Percentiles rank a stretch among this genome's conserved stretches.
Evolutionary conservation across 2,113 vertebrate species (phyloP).

Genomic region (Maccullochella peelii): DNA sequence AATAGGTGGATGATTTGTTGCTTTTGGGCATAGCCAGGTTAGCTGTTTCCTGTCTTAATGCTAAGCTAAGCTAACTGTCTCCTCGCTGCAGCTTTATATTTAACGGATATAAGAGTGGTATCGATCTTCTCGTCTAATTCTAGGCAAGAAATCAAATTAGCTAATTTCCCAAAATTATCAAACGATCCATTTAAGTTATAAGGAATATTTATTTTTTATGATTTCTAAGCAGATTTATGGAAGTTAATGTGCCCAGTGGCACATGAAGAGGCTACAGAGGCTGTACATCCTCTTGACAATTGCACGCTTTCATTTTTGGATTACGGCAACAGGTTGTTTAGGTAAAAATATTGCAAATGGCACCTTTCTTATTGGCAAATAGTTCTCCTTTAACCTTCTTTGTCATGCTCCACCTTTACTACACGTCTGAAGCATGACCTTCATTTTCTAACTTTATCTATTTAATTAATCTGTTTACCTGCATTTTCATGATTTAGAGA

Average conservation of each 20-base stretch:
- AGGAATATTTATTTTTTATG: background rate
- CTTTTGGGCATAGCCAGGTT: background rate
- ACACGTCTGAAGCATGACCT: constrained; percentile 32
- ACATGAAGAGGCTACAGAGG: background rate
- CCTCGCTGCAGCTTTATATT: no score
- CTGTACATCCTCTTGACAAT: background rate
- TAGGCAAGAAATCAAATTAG: no score
- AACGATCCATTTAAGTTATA: background rate
- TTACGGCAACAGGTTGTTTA: background rate
- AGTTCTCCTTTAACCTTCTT: background rate
- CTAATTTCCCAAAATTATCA: no score
- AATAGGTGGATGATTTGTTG: background rate
- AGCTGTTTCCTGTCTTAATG: background rate
- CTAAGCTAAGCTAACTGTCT: background rate
- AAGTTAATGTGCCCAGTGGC: background rate
- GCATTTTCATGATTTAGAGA: constrained; percentile 38
- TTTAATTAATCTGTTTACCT: constrained; percentile 39
- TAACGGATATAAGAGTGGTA: no score
- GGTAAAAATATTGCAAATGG: background rate
- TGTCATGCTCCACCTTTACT: constrained; percentile 5
- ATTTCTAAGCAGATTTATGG: background rate
- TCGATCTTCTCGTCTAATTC: no score
- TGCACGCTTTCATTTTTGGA: background rate
- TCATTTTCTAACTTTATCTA: constrained; percentile 13
- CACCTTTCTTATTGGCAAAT: background rate